A percentile compares a stretch with the other conserved stretches of the same genome.
Evolutionary conservation across 2,888 invertebrate species (phyloP).

Genomic region (Nephrotoma appendiculata): DNA sequence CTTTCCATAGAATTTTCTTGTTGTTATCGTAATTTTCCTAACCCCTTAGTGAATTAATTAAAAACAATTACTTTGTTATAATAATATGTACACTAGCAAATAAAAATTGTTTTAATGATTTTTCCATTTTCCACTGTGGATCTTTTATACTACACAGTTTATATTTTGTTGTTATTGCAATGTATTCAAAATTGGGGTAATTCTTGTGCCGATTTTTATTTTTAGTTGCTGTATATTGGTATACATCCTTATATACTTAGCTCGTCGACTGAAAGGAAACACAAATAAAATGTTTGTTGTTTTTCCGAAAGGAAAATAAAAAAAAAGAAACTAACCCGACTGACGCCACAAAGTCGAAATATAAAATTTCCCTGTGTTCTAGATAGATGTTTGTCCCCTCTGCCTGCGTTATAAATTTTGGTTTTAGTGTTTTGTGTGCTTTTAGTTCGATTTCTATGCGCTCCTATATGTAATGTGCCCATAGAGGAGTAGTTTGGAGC

Average conservation of each 20-base stretch:
- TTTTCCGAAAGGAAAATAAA: not conserved
- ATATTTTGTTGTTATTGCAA: not conserved
- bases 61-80: not conserved
- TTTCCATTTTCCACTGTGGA: not conserved
- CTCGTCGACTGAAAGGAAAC: not conserved
- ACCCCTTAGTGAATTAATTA: not conserved
- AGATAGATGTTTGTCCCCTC: not conserved
- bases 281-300: not conserved
- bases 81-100: not conserved
- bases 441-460: not conserved
- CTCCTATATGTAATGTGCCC: not conserved
- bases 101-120: not conserved
- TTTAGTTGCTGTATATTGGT: not conserved
- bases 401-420: not conserved
- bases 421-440: not conserved
- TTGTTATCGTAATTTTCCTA: not conserved
- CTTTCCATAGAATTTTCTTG: not conserved
- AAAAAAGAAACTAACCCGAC: not conserved
- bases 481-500: not conserved
- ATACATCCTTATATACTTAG: not conserved
- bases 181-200: not conserved
- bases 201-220: not conserved
- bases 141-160: not conserved
- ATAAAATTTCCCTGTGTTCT: not conserved
- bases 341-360: not conserved